Evolutionary conservation across 2,888 invertebrate species (phyloP).

Genomic region (Spatulosminthurus flaviceps): DNA sequence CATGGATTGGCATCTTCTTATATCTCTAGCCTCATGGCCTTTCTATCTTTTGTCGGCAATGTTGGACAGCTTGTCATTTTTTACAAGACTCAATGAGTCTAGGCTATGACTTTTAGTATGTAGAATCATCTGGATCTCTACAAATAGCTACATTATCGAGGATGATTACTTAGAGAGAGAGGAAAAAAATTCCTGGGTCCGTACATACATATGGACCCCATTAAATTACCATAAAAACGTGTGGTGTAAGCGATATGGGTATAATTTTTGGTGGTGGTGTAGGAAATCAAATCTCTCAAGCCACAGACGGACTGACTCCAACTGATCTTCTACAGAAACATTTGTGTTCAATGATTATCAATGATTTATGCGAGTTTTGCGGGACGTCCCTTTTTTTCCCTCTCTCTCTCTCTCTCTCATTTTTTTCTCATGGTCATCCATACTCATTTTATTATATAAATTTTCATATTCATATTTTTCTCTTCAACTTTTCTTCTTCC

Average conservation of each 20-base stretch:
- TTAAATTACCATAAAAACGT: slow-evolving; percentile 10
- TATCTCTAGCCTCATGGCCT: slow-evolving; percentile 14
- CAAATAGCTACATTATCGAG: no score
- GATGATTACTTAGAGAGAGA: background rate
- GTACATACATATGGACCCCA: background rate
- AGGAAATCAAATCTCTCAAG: background rate
- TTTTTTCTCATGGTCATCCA: slow-evolving; percentile 27
- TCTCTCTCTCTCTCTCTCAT: background rate
- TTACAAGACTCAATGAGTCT: slow-evolving; percentile 12
- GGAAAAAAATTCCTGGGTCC: background rate
- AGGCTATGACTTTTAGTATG: background rate
- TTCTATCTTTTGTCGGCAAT: slow-evolving; percentile 39
- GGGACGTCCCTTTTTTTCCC: background rate
- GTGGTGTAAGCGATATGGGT: background rate
- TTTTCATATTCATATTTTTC: no score
- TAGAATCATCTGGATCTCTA: background rate
- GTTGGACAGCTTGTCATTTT: slow-evolving; percentile 40
- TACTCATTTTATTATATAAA: background rate
- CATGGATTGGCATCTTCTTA: slow-evolving; percentile 8
- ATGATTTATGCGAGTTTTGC: slow-evolving; percentile 39
- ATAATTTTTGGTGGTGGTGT: background rate
- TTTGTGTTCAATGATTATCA: slow-evolving; percentile 32
- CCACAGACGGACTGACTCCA: slow-evolving; percentile 4
- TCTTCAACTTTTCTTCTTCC: no score
- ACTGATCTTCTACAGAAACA: background rate